Evolutionary conservation across 2,113 vertebrate genomes (phyloP).

Genomic region (Strix aluco): DNA sequence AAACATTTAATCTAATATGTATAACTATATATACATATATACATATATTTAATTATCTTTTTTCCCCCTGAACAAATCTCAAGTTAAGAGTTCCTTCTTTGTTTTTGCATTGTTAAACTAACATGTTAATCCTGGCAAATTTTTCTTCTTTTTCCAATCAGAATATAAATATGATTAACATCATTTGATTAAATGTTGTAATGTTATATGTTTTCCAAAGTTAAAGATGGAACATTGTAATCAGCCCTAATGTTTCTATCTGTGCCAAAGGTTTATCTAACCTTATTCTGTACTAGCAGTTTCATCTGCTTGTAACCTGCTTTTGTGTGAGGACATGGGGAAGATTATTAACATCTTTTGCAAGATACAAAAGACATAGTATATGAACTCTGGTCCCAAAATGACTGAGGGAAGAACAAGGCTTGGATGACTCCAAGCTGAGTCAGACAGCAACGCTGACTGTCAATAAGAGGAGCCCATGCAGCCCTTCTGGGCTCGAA

Average conservation of each 20-base stretch:
- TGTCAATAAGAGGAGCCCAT: background rate
- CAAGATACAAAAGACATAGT: background rate
- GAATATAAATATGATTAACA: constrained; percentile 14
- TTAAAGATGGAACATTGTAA: background rate
- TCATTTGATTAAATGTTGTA: constrained; percentile 7
- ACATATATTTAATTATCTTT: constrained; percentile 37
- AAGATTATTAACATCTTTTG: background rate
- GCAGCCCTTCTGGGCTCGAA: background rate
- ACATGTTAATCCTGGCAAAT: background rate
- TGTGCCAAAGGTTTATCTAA: background rate
- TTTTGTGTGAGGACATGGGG: background rate
- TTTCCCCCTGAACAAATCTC: background rate
- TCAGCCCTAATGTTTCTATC: background rate
- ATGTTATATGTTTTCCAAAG: background rate
- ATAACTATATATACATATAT: constrained; percentile 42
- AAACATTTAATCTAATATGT: constrained; percentile 77
- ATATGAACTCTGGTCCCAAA: background rate
- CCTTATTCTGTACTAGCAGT: background rate
- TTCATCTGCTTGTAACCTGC: background rate
- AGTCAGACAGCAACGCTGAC: background rate
- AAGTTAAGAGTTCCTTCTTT: constrained; percentile 9
- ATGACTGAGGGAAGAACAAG: background rate
- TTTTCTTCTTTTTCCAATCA: background rate
- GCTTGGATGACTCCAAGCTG: background rate
- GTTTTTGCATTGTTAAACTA: constrained; percentile 2